phyloP scores from a whole-genome alignment of 2,113 vertebrate genomes.

The Rhabdornis inornatus region DNA sequence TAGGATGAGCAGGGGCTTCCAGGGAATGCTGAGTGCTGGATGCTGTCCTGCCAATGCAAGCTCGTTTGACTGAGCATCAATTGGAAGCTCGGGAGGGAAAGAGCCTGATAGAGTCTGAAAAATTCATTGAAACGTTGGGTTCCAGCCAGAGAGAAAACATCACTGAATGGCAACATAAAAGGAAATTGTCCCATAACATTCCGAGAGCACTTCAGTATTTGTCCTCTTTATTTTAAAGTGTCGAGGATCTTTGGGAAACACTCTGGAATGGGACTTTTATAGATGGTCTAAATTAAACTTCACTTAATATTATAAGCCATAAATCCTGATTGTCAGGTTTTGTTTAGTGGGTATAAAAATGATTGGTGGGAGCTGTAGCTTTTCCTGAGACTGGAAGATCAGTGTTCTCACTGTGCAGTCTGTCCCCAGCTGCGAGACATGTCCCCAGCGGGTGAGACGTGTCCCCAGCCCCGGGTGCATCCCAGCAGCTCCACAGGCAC shows the following conservation, averaged over 20 bases:
- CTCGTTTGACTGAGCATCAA: not conserved
- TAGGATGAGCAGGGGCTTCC: not conserved
- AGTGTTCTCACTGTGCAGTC: not conserved
- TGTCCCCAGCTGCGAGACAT: not conserved
- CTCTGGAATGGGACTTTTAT: constrained; percentile 56
- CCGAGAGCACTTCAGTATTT: constrained; percentile 49
- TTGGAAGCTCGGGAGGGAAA: constrained; percentile 14
- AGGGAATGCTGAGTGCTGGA: not conserved
- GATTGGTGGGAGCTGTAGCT: constrained; percentile 58
- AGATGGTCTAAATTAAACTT: constrained; percentile 62
- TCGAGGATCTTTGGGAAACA: constrained; percentile 52
- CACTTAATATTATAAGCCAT: constrained; percentile 58
- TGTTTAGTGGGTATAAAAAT: constrained; percentile 61
- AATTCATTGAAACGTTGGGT: constrained; percentile 35
- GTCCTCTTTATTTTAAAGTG: constrained; percentile 60
- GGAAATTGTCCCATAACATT: constrained; percentile 63
- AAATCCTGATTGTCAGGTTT: constrained; percentile 61
- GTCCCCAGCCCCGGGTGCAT: fast-evolving
- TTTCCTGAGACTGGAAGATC: constrained; percentile 31
- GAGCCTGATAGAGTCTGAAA: constrained; percentile 45
- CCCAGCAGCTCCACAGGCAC: fast-evolving
- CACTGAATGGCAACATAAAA: constrained; percentile 51
- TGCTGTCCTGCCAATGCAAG: not conserved
- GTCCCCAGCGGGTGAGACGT: not conserved
- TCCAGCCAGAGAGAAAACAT: constrained; percentile 48